Percentiles rank a stretch among this genome's conserved stretches.
Conservation (phyloP, 2,888 invertebrate genomes). For the Saturnia pavonia region DNA sequence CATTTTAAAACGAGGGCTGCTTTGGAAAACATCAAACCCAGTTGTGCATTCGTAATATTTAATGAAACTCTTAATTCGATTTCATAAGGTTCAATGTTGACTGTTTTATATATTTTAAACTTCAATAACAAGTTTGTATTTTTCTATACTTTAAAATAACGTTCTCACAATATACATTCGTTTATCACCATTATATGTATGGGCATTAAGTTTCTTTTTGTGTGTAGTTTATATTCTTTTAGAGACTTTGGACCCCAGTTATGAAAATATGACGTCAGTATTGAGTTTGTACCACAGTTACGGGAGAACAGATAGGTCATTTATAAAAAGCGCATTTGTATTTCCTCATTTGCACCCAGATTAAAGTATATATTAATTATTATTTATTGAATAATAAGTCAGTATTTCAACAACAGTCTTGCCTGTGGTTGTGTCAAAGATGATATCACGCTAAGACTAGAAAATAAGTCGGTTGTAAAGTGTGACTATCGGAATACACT, state of each 20-base stretch:
- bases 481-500: too few species aligned
- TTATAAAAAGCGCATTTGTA: background rate
- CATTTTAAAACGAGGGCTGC: slow-evolving; percentile 57
- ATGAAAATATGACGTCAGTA: slow-evolving; percentile 6
- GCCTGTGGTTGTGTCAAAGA: too few species aligned
- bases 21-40: background rate
- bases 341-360: background rate
- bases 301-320: background rate
- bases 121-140: background rate
- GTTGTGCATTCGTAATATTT: background rate
- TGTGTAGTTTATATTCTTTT: background rate
- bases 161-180: background rate
- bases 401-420: too few species aligned
- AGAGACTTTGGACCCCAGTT: background rate
- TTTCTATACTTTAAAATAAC: background rate
- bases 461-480: too few species aligned
- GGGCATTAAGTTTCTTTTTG: background rate
- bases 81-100: background rate
- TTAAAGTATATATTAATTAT: too few species aligned
- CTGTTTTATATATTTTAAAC: background rate
- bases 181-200: background rate
- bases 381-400: too few species aligned
- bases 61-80: background rate
- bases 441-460: too few species aligned
- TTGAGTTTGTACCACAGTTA: background rate